A percentile compares a stretch with the other conserved stretches of the same genome.
phyloP scores from a whole-genome alignment of 1,140 invertebrate genomes.

The Musca vetustissima region DNA sequence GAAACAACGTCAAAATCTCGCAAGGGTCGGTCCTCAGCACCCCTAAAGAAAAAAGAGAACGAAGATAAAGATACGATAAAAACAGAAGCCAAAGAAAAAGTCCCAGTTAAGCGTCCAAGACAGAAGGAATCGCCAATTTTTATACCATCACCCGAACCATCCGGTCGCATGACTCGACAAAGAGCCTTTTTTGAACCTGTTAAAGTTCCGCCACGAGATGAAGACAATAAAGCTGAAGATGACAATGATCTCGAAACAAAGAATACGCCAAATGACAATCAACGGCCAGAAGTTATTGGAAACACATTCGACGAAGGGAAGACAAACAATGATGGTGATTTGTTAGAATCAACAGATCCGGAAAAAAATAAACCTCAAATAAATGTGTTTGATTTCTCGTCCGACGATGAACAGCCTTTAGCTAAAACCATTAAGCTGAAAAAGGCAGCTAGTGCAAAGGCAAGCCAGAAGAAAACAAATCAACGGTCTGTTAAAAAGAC shows the following conservation, averaged over 20 bases:
- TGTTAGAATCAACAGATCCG: slow-evolving; percentile 21
- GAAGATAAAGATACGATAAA: slow-evolving; percentile 27
- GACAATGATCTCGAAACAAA: slow-evolving; percentile 9
- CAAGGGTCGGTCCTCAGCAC: slow-evolving; percentile 28
- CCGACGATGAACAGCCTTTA: slow-evolving; percentile 56
- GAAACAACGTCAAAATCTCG: slow-evolving; percentile 29
- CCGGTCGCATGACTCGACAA: slow-evolving; percentile 51
- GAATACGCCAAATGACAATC: slow-evolving; percentile 4
- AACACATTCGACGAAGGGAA: background rate
- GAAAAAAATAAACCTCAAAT: slow-evolving; percentile 26
- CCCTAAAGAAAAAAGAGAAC: slow-evolving; percentile 31
- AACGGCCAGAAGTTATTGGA: slow-evolving; percentile 21
- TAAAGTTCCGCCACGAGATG: slow-evolving; percentile 45
- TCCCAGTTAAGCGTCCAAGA: slow-evolving; percentile 40
- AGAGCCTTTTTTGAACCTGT: slow-evolving; percentile 53
- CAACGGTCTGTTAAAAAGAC: slow-evolving; percentile 29
- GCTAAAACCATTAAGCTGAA: slow-evolving; percentile 53
- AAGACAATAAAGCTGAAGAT: slow-evolving; percentile 25
- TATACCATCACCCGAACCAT: slow-evolving; percentile 51
- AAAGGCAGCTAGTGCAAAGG: slow-evolving; percentile 38
- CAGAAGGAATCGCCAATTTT: slow-evolving; percentile 52
- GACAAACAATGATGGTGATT: background rate
- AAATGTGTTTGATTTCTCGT: slow-evolving; percentile 55
- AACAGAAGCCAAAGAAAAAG: slow-evolving; percentile 35
- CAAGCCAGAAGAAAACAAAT: slow-evolving; percentile 36